Evolutionary conservation across 2,113 vertebrate genomes (phyloP).

Genomic region (Microtus ochrogaster): DNA sequence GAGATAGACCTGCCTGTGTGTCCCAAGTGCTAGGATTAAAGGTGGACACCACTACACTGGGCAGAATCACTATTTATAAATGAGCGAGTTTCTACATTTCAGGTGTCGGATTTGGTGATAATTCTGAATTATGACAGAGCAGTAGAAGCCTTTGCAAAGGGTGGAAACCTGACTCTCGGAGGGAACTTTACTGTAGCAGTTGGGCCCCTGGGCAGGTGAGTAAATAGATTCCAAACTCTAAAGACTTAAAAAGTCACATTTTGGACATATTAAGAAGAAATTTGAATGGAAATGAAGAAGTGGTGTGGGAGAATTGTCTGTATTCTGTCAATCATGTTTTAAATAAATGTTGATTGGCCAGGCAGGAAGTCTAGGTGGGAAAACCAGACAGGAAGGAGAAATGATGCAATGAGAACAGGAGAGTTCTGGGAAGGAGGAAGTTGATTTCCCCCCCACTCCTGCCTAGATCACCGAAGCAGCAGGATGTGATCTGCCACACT

Average conservation of each 20-base stretch:
- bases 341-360: too few relatives aligned
- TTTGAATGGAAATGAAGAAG: not conserved
- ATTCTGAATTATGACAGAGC: slow-evolving; percentile 96
- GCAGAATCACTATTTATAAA: not conserved
- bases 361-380: too few relatives aligned
- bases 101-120: slow-evolving; percentile 98
- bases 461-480: too few relatives aligned
- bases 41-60: not conserved
- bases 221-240: not conserved
- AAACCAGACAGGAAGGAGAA: too few relatives aligned
- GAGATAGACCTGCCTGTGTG: not conserved
- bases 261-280: not conserved
- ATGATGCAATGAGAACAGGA: too few relatives aligned
- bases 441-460: too few relatives aligned
- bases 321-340: too few relatives aligned
- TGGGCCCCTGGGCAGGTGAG: slow-evolving; percentile 93
- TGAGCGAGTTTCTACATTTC: slow-evolving; percentile 1
- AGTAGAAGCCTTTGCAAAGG: slow-evolving; percentile 97
- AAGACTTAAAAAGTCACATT: not conserved
- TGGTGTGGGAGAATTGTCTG: too few relatives aligned
- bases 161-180: slow-evolving; percentile 96
- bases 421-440: too few relatives aligned
- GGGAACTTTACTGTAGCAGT: slow-evolving; percentile 97
- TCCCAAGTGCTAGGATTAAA: not conserved
- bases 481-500: too few relatives aligned